Evolutionary conservation across 2,113 vertebrate species (phyloP).

Genomic region (Trogon melanurus): DNA sequence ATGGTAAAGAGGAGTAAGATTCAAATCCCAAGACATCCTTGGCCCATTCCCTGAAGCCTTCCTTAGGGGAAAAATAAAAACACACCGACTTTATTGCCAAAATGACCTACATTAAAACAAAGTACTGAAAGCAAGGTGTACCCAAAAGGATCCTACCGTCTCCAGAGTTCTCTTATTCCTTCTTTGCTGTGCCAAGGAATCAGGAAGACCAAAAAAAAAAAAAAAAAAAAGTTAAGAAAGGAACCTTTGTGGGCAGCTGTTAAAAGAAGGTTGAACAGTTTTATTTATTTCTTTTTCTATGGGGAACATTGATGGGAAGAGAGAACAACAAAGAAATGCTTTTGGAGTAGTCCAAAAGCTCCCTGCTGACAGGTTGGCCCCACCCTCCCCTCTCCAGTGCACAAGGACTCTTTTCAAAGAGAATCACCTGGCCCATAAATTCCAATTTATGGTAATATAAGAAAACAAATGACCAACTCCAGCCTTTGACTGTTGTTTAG

Average conservation of each 20-base stretch:
- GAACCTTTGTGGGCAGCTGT: constrained; percentile 68
- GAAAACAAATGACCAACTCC: constrained; percentile 76
- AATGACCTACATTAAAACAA: neutral
- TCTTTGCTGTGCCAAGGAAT: constrained; percentile 57
- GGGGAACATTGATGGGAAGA: constrained; percentile 8
- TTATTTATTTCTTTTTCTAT: constrained; percentile 50
- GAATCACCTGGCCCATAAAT: constrained; percentile 78
- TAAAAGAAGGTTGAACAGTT: constrained; percentile 55
- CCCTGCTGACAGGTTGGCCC: constrained; percentile 55
- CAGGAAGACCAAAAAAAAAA: constrained; percentile 47
- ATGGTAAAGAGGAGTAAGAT: neutral
- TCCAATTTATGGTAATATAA: constrained; percentile 74
- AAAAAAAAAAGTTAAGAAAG: constrained; percentile 63
- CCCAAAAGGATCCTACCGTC: constrained; percentile 4
- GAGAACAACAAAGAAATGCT: constrained; percentile 52
- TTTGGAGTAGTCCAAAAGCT: constrained; percentile 73
- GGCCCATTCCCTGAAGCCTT: neutral
- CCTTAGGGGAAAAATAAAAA: neutral
- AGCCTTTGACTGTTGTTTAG: constrained; percentile 52
- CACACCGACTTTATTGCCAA: neutral
- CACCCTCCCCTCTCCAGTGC: constrained; percentile 63
- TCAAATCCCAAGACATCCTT: neutral
- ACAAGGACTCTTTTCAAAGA: constrained; percentile 76
- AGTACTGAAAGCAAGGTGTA: neutral
- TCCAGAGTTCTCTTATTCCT: constrained; percentile 33